Conservation (phyloP, 2,888 invertebrate species). For the Gymnoscelis rufifasciata region DNA sequence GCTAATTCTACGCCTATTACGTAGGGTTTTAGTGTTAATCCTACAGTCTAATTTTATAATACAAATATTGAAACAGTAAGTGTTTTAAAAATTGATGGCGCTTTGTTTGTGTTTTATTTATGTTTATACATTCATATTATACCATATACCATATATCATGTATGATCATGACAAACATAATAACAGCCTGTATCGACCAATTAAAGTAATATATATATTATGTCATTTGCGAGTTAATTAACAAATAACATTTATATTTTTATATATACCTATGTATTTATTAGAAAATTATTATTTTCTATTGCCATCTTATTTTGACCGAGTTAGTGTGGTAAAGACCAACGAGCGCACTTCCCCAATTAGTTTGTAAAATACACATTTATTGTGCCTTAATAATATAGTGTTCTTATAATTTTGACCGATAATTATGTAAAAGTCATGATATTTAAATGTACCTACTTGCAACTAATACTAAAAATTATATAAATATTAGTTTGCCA, state of each 20-base stretch:
- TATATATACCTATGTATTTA: slow-evolving; percentile 24
- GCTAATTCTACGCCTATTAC: too few species aligned
- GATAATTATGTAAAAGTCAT: too few species aligned
- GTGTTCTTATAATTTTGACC: too few species aligned
- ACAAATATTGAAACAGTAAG: slow-evolving; percentile 38
- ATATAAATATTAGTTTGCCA: too few species aligned
- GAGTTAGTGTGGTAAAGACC: slow-evolving; percentile 57
- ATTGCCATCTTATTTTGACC: slow-evolving; percentile 38
- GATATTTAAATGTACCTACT: not conserved
- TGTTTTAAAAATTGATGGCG: slow-evolving; percentile 41
- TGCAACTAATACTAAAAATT: too few species aligned
- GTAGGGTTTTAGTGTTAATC: too few species aligned
- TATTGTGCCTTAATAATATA: too few species aligned
- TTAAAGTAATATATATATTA: slow-evolving; percentile 6
- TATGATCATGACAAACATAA: not conserved
- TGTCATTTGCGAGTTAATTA: slow-evolving; percentile 19
- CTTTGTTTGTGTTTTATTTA: slow-evolving; percentile 8
- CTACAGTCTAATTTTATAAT: too few species aligned
- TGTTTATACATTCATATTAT: not conserved
- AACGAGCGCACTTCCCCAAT: slow-evolving; percentile 28
- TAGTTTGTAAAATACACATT: slow-evolving; percentile 7
- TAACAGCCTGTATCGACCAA: slow-evolving; percentile 9
- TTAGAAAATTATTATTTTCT: slow-evolving; percentile 9
- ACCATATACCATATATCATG: not conserved
- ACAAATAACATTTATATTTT: slow-evolving; percentile 4